These are phyloP conservation scores for Caenorhabditis remanei DNA, from an alignment of 1,140 invertebrate species.

Conservation along the genomic window DNA sequence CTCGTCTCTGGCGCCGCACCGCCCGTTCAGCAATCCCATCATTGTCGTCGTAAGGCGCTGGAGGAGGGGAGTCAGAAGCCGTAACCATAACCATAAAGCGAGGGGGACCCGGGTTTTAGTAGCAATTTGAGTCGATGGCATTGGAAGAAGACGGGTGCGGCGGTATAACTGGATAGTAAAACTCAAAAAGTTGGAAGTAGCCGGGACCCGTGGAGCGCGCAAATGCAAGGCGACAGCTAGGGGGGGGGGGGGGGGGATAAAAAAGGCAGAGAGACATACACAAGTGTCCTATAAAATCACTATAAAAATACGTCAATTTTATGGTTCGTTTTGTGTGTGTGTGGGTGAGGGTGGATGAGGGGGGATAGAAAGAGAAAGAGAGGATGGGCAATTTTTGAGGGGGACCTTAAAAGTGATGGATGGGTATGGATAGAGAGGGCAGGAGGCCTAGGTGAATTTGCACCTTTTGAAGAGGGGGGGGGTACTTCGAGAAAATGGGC, in stretches of 20 bases:
- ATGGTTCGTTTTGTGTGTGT: slow-evolving; percentile 48
- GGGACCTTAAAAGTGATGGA: slow-evolving; percentile 56
- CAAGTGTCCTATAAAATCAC: slow-evolving; percentile 56
- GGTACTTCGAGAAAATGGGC: too few species aligned
- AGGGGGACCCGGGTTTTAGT: slow-evolving; percentile 43
- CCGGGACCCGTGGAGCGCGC: neutral
- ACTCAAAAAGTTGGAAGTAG: slow-evolving; percentile 50
- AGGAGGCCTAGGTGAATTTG: neutral
- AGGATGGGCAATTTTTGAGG: slow-evolving; percentile 42
- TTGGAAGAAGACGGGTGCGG: neutral
- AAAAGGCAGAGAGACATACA: slow-evolving; percentile 55
- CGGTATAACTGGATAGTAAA: slow-evolving; percentile 55
- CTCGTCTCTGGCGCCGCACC: neutral
- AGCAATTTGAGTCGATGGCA: slow-evolving; percentile 54
- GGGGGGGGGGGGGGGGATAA: neutral
- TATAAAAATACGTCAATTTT: slow-evolving; percentile 57
- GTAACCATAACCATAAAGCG: slow-evolving; percentile 55
- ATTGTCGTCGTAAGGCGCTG: neutral
- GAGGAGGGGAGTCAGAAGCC: slow-evolving; percentile 23
- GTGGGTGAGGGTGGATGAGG: neutral
- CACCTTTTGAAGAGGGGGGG: slow-evolving; percentile 41
- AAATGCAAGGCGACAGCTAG: slow-evolving; percentile 53
- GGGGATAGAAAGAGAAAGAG: neutral
- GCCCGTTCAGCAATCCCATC: slow-evolving; percentile 17
- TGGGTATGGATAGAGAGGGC: neutral